Percentiles rank a stretch among this genome's conserved stretches.
Evolutionary conservation across 2,888 invertebrate species (phyloP).

Genomic region (Crocallis elinguaria): DNA sequence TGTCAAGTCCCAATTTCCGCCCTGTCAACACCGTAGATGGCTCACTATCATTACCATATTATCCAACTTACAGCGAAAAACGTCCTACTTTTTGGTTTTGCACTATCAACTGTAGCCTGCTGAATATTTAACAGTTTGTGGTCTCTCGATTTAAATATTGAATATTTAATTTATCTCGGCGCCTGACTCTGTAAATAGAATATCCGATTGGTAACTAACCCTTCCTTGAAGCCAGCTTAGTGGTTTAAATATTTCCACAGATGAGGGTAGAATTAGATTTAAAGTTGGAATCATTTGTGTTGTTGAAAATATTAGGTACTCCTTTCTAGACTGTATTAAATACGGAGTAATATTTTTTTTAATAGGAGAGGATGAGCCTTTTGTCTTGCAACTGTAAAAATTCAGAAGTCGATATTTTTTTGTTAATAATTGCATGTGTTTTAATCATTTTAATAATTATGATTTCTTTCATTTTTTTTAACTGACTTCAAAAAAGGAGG

Average conservation of each 20-base stretch:
- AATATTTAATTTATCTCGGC: slow-evolving; percentile 44
- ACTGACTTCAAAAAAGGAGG: too few relatives aligned
- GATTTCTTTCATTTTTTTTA: too few relatives aligned
- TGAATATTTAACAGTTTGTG: slow-evolving; percentile 60
- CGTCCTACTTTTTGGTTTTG: slow-evolving; percentile 36
- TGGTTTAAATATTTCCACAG: slow-evolving; percentile 12
- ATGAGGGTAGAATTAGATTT: neutral
- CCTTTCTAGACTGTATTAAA: too few relatives aligned
- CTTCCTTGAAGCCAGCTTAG: slow-evolving; percentile 8
- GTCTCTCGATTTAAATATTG: slow-evolving; percentile 58
- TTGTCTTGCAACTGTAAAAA: too few relatives aligned
- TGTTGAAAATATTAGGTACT: too few relatives aligned
- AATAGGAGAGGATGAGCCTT: too few relatives aligned
- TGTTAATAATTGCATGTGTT: too few relatives aligned
- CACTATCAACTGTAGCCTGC: slow-evolving; percentile 45
- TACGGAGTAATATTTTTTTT: too few relatives aligned
- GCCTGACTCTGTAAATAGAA: slow-evolving; percentile 22
- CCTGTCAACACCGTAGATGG: slow-evolving; percentile 38
- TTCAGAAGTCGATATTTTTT: too few relatives aligned
- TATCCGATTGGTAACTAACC: slow-evolving; percentile 20
- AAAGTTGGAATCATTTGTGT: too few relatives aligned
- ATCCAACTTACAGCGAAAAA: slow-evolving; percentile 18
- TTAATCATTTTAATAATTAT: too few relatives aligned
- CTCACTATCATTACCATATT: slow-evolving; percentile 50
- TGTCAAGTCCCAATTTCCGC: slow-evolving; percentile 47